A percentile compares a stretch with the other conserved stretches of the same genome.
Conservation (phyloP, 2,797 vertebrate genomes). For the Syngnathus acus region DNA sequence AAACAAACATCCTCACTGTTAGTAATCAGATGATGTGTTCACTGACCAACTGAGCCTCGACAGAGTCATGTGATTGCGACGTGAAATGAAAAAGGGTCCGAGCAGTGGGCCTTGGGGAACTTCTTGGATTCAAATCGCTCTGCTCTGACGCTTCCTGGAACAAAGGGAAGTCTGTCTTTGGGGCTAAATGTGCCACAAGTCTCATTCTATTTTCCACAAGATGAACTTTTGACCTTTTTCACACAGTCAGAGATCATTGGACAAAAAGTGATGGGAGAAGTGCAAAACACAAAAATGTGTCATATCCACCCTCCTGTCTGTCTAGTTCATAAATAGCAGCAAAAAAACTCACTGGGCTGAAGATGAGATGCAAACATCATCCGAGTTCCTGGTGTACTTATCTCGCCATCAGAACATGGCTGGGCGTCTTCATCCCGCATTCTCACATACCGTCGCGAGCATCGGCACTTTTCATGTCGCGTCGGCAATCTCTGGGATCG, state of each 20-base stretch:
- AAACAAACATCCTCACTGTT: slow-evolving; percentile 15
- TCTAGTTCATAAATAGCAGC: neutral
- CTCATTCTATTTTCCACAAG: neutral
- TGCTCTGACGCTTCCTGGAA: neutral
- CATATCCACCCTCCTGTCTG: neutral
- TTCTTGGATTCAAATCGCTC: neutral
- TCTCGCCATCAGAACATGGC: neutral
- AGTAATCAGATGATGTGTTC: neutral
- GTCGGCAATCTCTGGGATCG: neutral
- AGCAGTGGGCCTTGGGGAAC: neutral
- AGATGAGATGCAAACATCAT: neutral
- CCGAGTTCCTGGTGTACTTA: neutral
- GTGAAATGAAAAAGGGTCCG: neutral
- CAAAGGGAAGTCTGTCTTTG: neutral
- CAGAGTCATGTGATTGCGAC: neutral
- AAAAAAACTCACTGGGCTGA: neutral
- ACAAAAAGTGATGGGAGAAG: too few species aligned
- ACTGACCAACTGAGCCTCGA: neutral
- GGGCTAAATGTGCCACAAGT: neutral
- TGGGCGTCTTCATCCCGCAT: neutral
- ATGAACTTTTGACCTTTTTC: neutral
- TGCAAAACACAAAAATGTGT: neutral
- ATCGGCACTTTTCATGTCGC: too few species aligned
- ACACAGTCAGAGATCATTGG: too few species aligned
- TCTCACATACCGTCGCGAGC: neutral